These are phyloP conservation scores for Carcharodon carcharias DNA, from an alignment of 2,797 vertebrate genomes.

Conservation along the genomic window DNA sequence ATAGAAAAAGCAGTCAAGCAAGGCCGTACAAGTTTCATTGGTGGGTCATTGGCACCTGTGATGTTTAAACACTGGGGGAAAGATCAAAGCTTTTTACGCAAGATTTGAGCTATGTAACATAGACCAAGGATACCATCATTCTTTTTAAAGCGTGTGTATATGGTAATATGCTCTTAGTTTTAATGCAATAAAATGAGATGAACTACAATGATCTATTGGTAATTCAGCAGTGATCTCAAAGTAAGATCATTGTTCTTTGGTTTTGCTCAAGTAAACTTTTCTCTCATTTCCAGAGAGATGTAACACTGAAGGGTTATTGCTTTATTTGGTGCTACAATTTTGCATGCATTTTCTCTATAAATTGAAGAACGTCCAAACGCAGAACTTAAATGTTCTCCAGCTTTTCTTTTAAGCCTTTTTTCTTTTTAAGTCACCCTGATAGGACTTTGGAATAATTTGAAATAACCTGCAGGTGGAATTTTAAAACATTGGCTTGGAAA, in stretches of 20 bases:
- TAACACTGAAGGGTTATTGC: background rate
- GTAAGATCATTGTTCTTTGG: background rate
- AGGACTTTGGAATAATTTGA: background rate
- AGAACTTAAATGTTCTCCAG: background rate
- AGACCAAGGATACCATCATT: background rate
- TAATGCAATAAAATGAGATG: background rate
- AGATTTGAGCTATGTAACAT: slow-evolving; percentile 43
- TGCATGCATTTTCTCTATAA: background rate
- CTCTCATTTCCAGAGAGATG: background rate
- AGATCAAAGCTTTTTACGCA: slow-evolving; percentile 59
- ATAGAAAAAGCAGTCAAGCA: slow-evolving; percentile 73
- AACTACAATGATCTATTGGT: background rate
- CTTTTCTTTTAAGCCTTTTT: background rate
- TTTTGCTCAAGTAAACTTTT: background rate
- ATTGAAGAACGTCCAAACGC: background rate
- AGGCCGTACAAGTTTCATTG: slow-evolving; percentile 61
- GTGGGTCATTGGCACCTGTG: slow-evolving; percentile 62
- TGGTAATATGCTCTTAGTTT: background rate
- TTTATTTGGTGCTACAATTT: background rate
- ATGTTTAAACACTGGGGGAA: slow-evolving; percentile 58
- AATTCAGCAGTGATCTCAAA: background rate
- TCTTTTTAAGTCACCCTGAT: background rate
- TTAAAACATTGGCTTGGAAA: background rate
- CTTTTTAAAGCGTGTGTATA: background rate
- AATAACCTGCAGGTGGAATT: background rate